These are phyloP conservation scores for Orius insidiosus DNA, from an alignment of 1,140 invertebrate species.

Conservation along the genomic window DNA sequence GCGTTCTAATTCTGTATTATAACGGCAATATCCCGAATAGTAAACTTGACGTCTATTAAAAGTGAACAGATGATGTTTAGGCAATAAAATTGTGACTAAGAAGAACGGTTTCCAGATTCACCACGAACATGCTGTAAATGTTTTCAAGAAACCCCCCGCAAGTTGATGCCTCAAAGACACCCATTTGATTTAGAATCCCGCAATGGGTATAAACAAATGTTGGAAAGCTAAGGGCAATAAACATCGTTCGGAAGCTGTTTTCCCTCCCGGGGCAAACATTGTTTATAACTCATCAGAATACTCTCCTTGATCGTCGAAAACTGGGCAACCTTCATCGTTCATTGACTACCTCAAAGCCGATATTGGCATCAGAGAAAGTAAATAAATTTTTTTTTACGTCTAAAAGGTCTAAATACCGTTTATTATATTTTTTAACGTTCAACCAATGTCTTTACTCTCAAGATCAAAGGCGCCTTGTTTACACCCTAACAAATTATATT, in stretches of 20 bases:
- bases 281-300: too few relatives aligned
- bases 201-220: conserved; percentile 7
- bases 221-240: conserved; percentile 3
- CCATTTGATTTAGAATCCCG: conserved; percentile 6
- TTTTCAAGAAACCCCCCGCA: conserved; percentile 3
- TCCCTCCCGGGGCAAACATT: too few relatives aligned
- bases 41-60: neutral
- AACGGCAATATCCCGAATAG: neutral
- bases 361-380: too few relatives aligned
- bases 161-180: conserved; percentile 4
- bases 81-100: conserved; percentile 4
- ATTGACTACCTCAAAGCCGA: too few relatives aligned
- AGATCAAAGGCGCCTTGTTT: too few relatives aligned
- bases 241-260: neutral
- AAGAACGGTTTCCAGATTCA: neutral
- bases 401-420: too few relatives aligned
- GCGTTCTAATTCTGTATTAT: neutral
- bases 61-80: conserved; percentile 5
- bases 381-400: too few relatives aligned
- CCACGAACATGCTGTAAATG: neutral
- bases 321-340: too few relatives aligned
- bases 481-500: too few relatives aligned
- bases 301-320: too few relatives aligned
- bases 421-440: too few relatives aligned
- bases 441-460: too few relatives aligned